Evolutionary conservation across 92 coral and sea anemone genomes (phyloP).

Genomic region (Siderastrea radians): DNA sequence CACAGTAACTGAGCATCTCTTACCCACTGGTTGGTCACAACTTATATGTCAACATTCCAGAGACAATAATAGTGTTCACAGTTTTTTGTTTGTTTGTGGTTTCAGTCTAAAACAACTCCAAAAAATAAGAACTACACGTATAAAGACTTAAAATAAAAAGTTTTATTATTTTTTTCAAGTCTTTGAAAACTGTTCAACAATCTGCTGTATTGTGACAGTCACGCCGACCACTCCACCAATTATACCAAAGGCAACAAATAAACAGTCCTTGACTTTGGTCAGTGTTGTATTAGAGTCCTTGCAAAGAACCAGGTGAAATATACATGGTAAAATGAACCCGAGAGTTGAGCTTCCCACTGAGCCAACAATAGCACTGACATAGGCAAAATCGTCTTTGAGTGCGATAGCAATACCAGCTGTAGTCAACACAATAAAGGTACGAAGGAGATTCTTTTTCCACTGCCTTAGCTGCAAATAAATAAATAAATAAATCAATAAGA

Average conservation of each 20-base stretch:
- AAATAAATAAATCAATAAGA: no score
- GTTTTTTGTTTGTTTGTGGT: background rate
- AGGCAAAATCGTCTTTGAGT: conserved; percentile 89
- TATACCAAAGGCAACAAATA: conserved; percentile 80
- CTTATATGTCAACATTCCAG: no score
- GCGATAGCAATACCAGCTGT: conserved; percentile 90
- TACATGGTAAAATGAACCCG: conserved; percentile 88
- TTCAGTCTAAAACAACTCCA: background rate
- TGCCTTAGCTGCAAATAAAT: conserved; percentile 65
- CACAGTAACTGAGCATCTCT: no score
- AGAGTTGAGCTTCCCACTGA: conserved; percentile 92
- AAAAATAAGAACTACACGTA: background rate
- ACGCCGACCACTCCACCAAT: conserved; percentile 90
- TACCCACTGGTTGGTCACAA: no score
- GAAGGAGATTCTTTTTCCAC: conserved; percentile 89
- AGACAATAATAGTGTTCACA: no score
- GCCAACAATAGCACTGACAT: conserved; percentile 87
- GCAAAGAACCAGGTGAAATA: conserved; percentile 79
- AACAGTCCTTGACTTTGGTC: conserved; percentile 79
- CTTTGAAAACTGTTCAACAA: conserved; percentile 69
- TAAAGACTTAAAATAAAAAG: background rate
- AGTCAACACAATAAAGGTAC: conserved; percentile 77
- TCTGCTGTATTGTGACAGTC: conserved; percentile 70
- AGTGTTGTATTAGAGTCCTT: conserved; percentile 55
- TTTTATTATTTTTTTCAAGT: conserved; percentile 8